Evolutionary conservation across 2,888 invertebrate species (phyloP), one percentile per base, ranked within the genome.

Genomic region (Amphipyra tragopoginis): DNA sequence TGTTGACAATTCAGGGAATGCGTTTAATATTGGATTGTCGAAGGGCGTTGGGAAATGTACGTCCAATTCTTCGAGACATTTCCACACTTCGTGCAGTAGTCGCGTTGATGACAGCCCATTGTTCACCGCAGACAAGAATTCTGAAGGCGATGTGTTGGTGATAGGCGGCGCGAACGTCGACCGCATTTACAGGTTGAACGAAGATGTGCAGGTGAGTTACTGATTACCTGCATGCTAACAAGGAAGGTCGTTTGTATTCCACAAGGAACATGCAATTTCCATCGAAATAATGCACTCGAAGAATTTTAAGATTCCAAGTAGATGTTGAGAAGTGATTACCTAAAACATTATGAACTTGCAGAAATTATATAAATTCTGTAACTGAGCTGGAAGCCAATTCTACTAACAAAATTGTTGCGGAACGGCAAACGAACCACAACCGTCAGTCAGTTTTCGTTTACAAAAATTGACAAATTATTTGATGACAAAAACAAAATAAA

Each of bases 161-260:
- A 96, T 98, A 65, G 98, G 98, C 0, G 98, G 97, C 4, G 96
- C 97, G 6, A 97, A 97, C 70, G 90, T 97, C 60, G 98, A 98
- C 85, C 96, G 96, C 56, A 96, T 96, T 0, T 95, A 97, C 56
- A 95, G 96, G 54, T 88, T 97, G 43, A 90, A 95, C 13, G 96
- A 97, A 51, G 92, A 95, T 36, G 93, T 97, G 65, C 95, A 96
- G 96, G 97, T 97, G 90, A 96, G 96, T 79, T 52, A 15, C 11
- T 57, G 40, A 55, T 51, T 50, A 36, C 13, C 42, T 57, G 59
- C 62, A 51, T 75, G 70, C 47, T 58, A 29, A 29, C 29, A 29
- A 29, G 29, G 29, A 29, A 29, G 29, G 6, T 29, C 7, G 5
- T 7, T 29, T 29, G 29, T 29, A 9, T 14, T 29, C 8, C 9